These are phyloP conservation scores for Coranthus polyacanthus DNA, from an alignment of 2,797 vertebrate species.

Conservation along the genomic window DNA sequence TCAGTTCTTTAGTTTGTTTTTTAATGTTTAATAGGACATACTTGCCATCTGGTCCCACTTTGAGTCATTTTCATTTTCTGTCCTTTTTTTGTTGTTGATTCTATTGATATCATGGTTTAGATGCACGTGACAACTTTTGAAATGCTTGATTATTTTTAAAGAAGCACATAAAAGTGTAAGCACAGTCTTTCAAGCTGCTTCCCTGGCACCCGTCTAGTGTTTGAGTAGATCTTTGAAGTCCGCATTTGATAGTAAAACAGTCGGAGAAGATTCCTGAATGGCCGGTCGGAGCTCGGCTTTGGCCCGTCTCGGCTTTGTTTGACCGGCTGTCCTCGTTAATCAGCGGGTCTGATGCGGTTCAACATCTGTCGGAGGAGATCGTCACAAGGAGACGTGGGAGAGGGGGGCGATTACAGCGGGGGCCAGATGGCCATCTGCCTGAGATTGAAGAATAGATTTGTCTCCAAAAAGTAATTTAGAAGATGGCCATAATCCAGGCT, in stretches of 20 bases:
- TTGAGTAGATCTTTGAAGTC: too few species aligned
- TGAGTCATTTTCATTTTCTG: constrained; percentile 19
- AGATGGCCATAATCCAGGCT: constrained; percentile 84
- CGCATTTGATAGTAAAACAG: constrained; percentile 3
- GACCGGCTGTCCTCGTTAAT: constrained; percentile 61
- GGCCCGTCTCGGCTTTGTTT: constrained; percentile 22
- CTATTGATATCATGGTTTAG: constrained; percentile 41
- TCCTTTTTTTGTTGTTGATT: constrained; percentile 44
- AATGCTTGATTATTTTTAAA: too few species aligned
- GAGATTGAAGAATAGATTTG: constrained; percentile 88
- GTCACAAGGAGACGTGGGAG: constrained; percentile 60
- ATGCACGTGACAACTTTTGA: too few species aligned
- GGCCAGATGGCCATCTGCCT: constrained; percentile 83
- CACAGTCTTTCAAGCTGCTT: constrained; percentile 2
- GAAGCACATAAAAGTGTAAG: constrained; percentile 1
- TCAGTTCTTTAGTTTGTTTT: constrained; percentile 18
- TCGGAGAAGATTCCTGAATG: constrained; percentile 56
- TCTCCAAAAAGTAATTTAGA: constrained; percentile 87
- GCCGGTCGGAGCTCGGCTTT: constrained; percentile 12
- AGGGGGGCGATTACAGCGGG: constrained; percentile 67
- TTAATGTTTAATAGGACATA: not conserved
- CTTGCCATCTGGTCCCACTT: constrained; percentile 11
- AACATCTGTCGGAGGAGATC: constrained; percentile 76
- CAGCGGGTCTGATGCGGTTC: constrained; percentile 66
- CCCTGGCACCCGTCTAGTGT: not conserved